phyloP scores from a whole-genome alignment of 2,888 invertebrate genomes.

The Ischnura elegans region DNA sequence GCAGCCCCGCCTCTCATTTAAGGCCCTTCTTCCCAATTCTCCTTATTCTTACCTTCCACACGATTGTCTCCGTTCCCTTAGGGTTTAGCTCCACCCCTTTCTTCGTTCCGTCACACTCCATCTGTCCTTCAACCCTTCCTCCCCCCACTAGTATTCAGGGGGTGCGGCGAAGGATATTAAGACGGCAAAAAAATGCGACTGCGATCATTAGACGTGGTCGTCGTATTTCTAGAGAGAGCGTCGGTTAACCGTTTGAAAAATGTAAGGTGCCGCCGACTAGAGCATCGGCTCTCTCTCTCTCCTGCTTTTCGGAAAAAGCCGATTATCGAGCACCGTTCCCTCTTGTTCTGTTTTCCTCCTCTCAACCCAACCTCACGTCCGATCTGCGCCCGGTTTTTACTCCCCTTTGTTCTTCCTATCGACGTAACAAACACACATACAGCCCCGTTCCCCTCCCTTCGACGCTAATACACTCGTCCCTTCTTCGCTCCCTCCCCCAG shows the following conservation, averaged over 20 bases:
- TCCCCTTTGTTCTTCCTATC: slow-evolving; percentile 64
- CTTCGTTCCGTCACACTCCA: neutral
- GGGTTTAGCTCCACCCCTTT: neutral
- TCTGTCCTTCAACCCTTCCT: neutral
- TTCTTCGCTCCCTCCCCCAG: neutral
- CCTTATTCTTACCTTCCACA: neutral
- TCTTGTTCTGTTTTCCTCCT: slow-evolving; percentile 15
- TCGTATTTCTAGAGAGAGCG: slow-evolving; percentile 63
- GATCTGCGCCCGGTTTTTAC: slow-evolving; percentile 13
- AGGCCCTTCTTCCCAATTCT: neutral
- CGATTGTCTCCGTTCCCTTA: neutral
- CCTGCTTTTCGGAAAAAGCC: slow-evolving; percentile 66
- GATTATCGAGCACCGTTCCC: slow-evolving; percentile 53
- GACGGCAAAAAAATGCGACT: slow-evolving; percentile 40
- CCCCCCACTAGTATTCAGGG: neutral
- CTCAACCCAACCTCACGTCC: neutral
- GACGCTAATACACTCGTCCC: slow-evolving; percentile 18
- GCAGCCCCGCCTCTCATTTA: too few species aligned
- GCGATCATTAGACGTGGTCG: slow-evolving; percentile 50
- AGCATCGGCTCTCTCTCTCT: slow-evolving; percentile 29
- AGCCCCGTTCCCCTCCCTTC: neutral
- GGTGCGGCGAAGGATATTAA: neutral
- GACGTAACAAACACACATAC: slow-evolving; percentile 46
- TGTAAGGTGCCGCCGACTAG: slow-evolving; percentile 53
- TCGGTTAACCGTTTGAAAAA: slow-evolving; percentile 67